These are phyloP conservation scores for Charina bottae DNA, from an alignment of 2,113 vertebrate genomes.

Conservation along the genomic window DNA sequence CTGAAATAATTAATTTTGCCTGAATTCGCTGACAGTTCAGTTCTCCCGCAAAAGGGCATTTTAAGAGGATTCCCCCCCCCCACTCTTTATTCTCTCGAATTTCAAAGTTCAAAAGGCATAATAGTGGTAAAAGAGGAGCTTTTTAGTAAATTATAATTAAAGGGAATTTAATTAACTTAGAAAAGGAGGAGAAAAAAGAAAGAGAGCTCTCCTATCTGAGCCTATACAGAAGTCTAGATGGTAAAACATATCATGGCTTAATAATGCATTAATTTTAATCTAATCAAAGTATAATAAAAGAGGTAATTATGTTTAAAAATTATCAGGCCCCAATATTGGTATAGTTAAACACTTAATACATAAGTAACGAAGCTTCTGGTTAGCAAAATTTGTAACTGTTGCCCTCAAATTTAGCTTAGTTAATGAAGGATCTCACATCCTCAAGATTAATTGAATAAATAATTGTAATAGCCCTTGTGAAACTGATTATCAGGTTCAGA, in stretches of 20 bases:
- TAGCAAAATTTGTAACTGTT: slow-evolving; percentile 80
- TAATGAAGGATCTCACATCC: slow-evolving; percentile 72
- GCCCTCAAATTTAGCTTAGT: slow-evolving; percentile 74
- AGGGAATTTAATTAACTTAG: slow-evolving; percentile 97
- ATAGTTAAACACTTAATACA: slow-evolving; percentile 78
- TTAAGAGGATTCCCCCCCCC: slow-evolving; percentile 66
- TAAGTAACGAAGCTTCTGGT: slow-evolving; percentile 63
- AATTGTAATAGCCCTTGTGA: slow-evolving; percentile 74
- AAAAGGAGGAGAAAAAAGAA: slow-evolving; percentile 73
- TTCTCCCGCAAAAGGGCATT: slow-evolving; percentile 86
- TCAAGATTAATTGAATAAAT: slow-evolving; percentile 80
- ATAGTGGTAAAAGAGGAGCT: slow-evolving; percentile 85
- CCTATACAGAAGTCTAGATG: slow-evolving; percentile 89
- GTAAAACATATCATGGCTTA: slow-evolving; percentile 88
- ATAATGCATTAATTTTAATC: slow-evolving; percentile 94
- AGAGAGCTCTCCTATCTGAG: slow-evolving; percentile 86
- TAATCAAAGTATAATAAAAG: slow-evolving; percentile 94
- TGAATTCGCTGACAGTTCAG: slow-evolving; percentile 98
- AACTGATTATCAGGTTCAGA: slow-evolving; percentile 70
- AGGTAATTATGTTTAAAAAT: slow-evolving; percentile 91
- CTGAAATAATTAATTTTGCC: slow-evolving; percentile 99
- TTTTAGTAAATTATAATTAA: slow-evolving; percentile 96
- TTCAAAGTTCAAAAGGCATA: slow-evolving; percentile 82
- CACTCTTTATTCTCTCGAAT: slow-evolving; percentile 60
- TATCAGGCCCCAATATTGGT: slow-evolving; percentile 78